A percentile compares a stretch with the other conserved stretches of the same genome.
Evolutionary conservation across 2,797 vertebrate genomes (phyloP).

Genomic region (Ciconia nigra): DNA sequence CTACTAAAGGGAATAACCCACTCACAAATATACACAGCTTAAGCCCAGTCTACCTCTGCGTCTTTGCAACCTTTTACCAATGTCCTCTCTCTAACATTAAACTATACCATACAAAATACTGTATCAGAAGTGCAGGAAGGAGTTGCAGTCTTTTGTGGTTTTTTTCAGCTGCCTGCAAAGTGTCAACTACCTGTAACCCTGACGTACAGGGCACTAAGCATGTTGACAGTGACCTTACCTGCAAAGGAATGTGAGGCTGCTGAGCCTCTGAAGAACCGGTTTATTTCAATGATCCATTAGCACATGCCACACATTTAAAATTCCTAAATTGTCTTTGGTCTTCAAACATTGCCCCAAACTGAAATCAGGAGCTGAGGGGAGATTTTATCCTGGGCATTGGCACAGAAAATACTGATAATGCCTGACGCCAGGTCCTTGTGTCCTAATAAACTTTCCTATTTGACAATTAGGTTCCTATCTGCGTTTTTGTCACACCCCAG

Average conservation of each 20-base stretch:
- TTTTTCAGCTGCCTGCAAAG: not conserved
- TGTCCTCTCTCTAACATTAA: not conserved
- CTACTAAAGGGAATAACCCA: not conserved
- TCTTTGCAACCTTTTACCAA: not conserved
- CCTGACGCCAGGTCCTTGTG: not conserved
- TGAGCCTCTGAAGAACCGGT: slow-evolving; percentile 7
- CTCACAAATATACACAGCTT: not conserved
- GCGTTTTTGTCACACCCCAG: slow-evolving; percentile 3
- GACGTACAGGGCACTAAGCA: not conserved
- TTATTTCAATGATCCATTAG: slow-evolving; percentile 39
- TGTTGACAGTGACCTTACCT: slow-evolving; percentile 46
- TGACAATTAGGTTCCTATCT: slow-evolving; percentile 22
- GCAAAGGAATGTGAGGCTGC: slow-evolving; percentile 31
- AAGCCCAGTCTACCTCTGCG: not conserved
- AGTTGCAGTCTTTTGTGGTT: not conserved
- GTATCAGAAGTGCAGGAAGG: not conserved
- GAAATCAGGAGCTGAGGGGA: slow-evolving; percentile 12
- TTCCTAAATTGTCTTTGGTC: not conserved
- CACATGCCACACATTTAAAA: slow-evolving; percentile 23
- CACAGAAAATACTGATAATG: slow-evolving; percentile 22
- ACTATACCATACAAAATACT: not conserved
- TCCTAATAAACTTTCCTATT: slow-evolving; percentile 26
- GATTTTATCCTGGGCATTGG: not conserved
- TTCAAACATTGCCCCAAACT: not conserved
- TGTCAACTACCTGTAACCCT: not conserved